Evolutionary conservation across 2,113 vertebrate species (phyloP).

Genomic region (Perca flavescens): DNA sequence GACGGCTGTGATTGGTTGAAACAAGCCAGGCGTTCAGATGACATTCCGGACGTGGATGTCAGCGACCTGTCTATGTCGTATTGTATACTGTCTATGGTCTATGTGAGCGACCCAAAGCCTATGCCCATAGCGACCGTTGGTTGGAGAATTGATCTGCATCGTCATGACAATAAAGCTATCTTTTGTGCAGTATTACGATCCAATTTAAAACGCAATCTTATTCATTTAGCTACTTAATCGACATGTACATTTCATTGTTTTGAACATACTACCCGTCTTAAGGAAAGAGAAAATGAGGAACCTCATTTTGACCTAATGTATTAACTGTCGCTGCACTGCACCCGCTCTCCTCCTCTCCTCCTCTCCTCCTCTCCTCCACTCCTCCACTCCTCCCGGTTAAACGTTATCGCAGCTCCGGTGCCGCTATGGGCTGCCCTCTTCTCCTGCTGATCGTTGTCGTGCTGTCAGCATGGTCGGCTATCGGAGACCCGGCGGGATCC

Average conservation of each 20-base stretch:
- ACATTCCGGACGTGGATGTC: slow-evolving; percentile 59
- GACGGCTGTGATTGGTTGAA: slow-evolving; percentile 55
- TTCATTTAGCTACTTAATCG: background rate
- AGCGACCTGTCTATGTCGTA: fast-evolving
- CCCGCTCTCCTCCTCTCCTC: background rate
- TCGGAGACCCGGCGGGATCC: slow-evolving; percentile 66
- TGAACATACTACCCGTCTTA: background rate
- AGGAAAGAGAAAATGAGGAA: background rate
- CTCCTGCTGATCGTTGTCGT: slow-evolving; percentile 47
- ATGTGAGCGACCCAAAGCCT: no score
- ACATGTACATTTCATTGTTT: fast-evolving
- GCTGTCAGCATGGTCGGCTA: slow-evolving; percentile 21
- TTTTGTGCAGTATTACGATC: background rate
- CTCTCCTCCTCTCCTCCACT: background rate
- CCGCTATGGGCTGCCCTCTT: slow-evolving; percentile 42
- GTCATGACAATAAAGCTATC: background rate
- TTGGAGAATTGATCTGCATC: slow-evolving; percentile 1
- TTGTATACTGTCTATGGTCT: no score
- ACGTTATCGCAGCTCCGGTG: background rate
- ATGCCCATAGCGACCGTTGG: background rate
- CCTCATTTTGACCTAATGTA: background rate
- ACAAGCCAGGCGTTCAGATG: background rate
- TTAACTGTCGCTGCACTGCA: background rate
- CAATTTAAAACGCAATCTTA: background rate
- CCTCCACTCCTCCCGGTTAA: background rate